These are phyloP conservation scores for Melanotus villosus DNA, from an alignment of 2,888 invertebrate species.

Conservation along the genomic window DNA sequence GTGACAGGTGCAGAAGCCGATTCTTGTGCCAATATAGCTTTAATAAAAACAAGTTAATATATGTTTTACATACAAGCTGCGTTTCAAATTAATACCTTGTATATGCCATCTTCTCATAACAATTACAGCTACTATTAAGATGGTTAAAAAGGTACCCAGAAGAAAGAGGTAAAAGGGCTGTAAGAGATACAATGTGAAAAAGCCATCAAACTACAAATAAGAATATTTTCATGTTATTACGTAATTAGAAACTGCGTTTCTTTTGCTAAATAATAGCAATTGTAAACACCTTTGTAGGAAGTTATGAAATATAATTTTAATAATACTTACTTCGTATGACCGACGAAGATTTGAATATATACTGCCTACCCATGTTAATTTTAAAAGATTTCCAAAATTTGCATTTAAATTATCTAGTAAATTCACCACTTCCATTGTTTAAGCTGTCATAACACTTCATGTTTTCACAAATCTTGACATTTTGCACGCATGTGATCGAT, in stretches of 20 bases:
- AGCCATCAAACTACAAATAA: neutral
- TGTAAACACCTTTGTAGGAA: too few relatives aligned
- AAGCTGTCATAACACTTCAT: constrained; percentile 26
- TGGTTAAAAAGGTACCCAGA: constrained; percentile 48
- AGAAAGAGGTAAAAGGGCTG: constrained; percentile 54
- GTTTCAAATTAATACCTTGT: constrained; percentile 58
- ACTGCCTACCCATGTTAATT: constrained; percentile 60
- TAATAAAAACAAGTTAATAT: constrained; percentile 32
- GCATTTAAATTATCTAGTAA: constrained; percentile 63
- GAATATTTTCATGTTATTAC: neutral
- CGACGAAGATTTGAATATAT: constrained; percentile 54
- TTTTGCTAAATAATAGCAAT: too few relatives aligned
- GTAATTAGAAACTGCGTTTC: neutral
- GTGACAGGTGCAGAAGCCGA: constrained; percentile 64
- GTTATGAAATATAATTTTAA: neutral
- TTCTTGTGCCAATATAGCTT: constrained; percentile 57
- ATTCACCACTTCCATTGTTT: constrained; percentile 66
- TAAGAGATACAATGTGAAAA: constrained; percentile 33
- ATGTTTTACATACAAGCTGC: neutral
- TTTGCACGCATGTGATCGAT: constrained; percentile 21
- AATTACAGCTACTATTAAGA: constrained; percentile 48
- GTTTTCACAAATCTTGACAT: constrained; percentile 22
- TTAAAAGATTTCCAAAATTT: constrained; percentile 60
- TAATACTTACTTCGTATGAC: constrained; percentile 58
- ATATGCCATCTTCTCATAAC: constrained; percentile 62